Base-by-base conservation (phyloP, 1,140 invertebrate species). In the Acyrthosiphon pisum region DNA sequence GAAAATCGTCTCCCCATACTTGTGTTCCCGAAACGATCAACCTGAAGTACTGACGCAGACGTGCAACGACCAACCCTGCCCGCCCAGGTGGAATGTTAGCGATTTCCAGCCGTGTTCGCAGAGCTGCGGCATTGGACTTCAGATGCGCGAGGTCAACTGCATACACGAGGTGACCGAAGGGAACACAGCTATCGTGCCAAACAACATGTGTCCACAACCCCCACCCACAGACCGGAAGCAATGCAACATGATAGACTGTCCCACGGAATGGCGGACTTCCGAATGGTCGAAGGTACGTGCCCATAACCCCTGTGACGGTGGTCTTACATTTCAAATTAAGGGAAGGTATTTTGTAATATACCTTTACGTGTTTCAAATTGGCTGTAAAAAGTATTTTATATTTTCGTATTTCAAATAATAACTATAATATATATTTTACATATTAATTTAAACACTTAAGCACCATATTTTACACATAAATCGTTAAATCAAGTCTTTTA, bases 41-140 rank as follows among this genome's bases (percentile, higher is more conserved):
- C 98, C 98, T 1, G 98, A 99, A 95, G 97, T 97, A 23, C 96
- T 98, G 84, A 97, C 98, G n/a, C 96, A 98, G 94, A 98, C 98
- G 0, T 99, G 98, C 95, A 99, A 99, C 95, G 98, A 99, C 94
- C 97, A 98, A 93, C 97, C 98, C 0, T 99, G 98, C 95, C 97
- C 98, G 22, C 98, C 98, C 0, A 96, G 97, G 95, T 98, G 98
- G 98, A 98, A 97, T 95, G 98, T 96, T 94, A 97, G 97, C 37
- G 97, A 98, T 84, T 98, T 98, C 95, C 97, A 97, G 22, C 96
- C 97, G 44, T 97, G 97, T 89, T 94, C 94, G 30, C 94, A 94
- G n/a, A 94, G 93, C 53, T 94, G 94, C 56, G 94, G 99, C 81
- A 97, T 99, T 81, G 99, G 99, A 1, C 97, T 98, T 94, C 97